phyloP scores from a whole-genome alignment of 2,888 invertebrate species.

The Polydrusus tereticollis region DNA sequence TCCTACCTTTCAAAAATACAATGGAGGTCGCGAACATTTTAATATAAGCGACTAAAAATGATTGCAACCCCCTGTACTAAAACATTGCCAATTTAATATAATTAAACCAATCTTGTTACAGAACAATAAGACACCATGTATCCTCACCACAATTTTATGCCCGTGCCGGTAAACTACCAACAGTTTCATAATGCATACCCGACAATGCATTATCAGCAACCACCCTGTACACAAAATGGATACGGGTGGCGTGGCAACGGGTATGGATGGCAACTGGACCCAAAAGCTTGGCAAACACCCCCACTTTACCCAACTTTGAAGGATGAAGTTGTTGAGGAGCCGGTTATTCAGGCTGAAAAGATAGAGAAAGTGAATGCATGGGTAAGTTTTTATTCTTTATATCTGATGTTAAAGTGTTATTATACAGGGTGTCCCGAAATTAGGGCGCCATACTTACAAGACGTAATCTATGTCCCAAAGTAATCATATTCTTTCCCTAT shows the following conservation, averaged over 20 bases:
- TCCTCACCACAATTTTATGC: conserved; percentile 36
- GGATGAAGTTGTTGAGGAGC: conserved; percentile 60
- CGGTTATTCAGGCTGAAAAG: conserved; percentile 61
- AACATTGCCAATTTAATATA: too few relatives aligned
- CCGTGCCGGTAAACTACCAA: conserved; percentile 57
- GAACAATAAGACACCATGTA: conserved; percentile 28
- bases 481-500: too few relatives aligned
- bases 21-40: too few relatives aligned
- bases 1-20: too few relatives aligned
- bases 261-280: conserved; percentile 66
- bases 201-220: conserved; percentile 61
- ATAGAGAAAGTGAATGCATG: conserved; percentile 63
- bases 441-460: too few relatives aligned
- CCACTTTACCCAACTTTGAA: conserved; percentile 56
- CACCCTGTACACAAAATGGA: conserved; percentile 64
- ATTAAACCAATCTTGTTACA: neutral
- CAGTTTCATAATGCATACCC: conserved; percentile 66
- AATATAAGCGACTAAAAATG: too few relatives aligned
- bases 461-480: too few relatives aligned
- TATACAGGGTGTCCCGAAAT: too few relatives aligned
- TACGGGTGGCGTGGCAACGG: conserved; percentile 68
- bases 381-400: conserved; percentile 60
- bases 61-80: too few relatives aligned
- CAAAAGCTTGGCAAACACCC: conserved; percentile 61
- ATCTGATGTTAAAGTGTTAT: too few relatives aligned